These are phyloP conservation scores for Troilus luridus DNA, from an alignment of 2,888 invertebrate species.

Conservation along the genomic window DNA sequence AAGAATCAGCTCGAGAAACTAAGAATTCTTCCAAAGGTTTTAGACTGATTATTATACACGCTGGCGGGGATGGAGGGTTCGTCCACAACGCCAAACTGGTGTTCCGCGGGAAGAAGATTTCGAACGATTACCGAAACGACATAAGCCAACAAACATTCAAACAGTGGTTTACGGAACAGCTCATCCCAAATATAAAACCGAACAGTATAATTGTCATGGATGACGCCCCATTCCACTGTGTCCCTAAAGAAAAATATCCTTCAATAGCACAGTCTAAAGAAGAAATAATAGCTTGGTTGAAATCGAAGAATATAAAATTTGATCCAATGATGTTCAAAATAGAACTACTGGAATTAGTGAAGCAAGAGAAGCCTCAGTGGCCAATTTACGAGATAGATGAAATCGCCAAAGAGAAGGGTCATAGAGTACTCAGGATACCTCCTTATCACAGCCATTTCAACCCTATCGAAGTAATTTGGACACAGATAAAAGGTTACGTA, in stretches of 20 bases:
- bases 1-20: not conserved
- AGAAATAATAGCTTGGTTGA: not conserved
- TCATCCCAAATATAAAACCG: not conserved
- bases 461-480: constrained; percentile 63
- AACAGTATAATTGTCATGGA: constrained; percentile 1
- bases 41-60: not conserved
- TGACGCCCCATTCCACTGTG: not conserved
- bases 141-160: not conserved
- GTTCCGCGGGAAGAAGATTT: not conserved
- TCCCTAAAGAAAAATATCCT: not conserved
- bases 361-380: constrained; percentile 62
- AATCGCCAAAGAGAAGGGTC: constrained; percentile 62
- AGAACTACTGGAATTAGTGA: constrained; percentile 65
- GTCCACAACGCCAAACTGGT: not conserved
- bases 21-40: not conserved
- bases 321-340: constrained; percentile 55
- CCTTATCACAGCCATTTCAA: constrained; percentile 65
- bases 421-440: constrained; percentile 65
- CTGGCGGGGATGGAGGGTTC: not conserved
- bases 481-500: not conserved
- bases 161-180: constrained; percentile 10
- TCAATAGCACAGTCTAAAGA: not conserved
- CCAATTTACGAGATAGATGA: constrained; percentile 64
- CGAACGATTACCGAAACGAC: not conserved
- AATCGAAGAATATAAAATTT: not conserved